Percentiles rank a stretch among this genome's conserved stretches.
Evolutionary conservation across 1,140 invertebrate genomes (phyloP).

Genomic region (Drosophila malerkotliana): DNA sequence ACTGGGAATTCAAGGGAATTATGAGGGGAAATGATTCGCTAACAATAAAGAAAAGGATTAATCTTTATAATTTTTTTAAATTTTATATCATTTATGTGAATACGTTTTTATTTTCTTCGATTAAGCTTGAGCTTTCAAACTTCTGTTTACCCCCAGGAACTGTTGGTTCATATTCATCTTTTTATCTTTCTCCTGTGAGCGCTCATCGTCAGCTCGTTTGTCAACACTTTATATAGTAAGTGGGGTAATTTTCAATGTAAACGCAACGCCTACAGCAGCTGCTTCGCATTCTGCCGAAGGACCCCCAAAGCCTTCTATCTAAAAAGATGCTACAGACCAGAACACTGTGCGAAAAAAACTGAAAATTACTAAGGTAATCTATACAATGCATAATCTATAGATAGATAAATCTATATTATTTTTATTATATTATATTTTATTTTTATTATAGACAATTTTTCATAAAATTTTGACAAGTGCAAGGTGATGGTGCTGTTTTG

Average conservation of each 20-base stretch:
- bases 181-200: conserved; percentile 18
- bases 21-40: no score
- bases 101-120: background rate
- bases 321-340: background rate
- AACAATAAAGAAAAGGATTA: no score
- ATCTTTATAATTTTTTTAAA: background rate
- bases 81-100: background rate
- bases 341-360: background rate
- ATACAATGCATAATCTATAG: no score
- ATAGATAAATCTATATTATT: no score
- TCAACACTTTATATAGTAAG: conserved; percentile 62
- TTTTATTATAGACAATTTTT: no score
- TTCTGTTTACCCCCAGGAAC: background rate
- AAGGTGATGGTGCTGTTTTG: conserved; percentile 3
- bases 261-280: conserved; percentile 70
- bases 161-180: background rate
- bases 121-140: background rate
- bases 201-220: conserved; percentile 51
- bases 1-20: no score
- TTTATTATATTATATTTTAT: no score
- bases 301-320: background rate
- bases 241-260: conserved; percentile 81
- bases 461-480: background rate
- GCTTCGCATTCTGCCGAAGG: conserved; percentile 30
- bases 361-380: no score